Conservation (phyloP, 2,888 invertebrate species). For the Zhuqinia jingwanae region DNA sequence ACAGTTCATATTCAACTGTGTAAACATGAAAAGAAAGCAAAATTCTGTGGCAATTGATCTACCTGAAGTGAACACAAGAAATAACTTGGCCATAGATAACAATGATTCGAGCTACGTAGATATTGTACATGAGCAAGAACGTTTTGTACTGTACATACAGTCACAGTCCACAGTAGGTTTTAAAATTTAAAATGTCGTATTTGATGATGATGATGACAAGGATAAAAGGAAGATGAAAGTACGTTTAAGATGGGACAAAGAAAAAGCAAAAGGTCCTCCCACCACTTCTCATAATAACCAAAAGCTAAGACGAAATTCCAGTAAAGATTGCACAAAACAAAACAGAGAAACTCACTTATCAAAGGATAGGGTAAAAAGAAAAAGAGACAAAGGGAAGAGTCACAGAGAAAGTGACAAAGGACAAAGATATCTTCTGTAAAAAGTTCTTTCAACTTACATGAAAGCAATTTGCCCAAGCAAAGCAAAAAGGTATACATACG, state of each 20-base stretch:
- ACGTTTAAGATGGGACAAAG: slow-evolving; percentile 4
- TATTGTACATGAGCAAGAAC: no score
- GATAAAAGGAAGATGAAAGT: slow-evolving; percentile 22
- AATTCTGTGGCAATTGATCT: slow-evolving; percentile 8
- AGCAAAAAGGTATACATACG: slow-evolving; percentile 58
- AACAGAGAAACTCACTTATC: slow-evolving; percentile 62
- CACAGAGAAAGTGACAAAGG: slow-evolving; percentile 69
- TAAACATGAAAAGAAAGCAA: neutral
- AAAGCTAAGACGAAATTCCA: slow-evolving; percentile 43
- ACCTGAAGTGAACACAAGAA: neutral
- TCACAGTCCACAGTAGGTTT: neutral
- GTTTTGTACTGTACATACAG: no score
- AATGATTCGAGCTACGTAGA: no score
- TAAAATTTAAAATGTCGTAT: neutral
- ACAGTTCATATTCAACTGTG: slow-evolving; percentile 24
- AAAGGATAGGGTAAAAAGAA: slow-evolving; percentile 47
- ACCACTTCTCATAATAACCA: slow-evolving; percentile 22
- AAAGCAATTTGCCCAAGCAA: slow-evolving; percentile 65
- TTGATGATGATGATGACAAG: slow-evolving; percentile 10
- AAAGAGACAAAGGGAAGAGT: slow-evolving; percentile 47
- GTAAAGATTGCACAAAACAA: slow-evolving; percentile 59
- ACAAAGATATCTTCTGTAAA: slow-evolving; percentile 68
- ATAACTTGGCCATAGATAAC: no score
- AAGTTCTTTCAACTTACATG: slow-evolving; percentile 71
- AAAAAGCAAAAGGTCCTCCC: neutral